Evolutionary conservation across 2,797 vertebrate genomes (phyloP), one percentile per base, ranked within the genome.

Genomic region (Craterocephalus amniculus): DNA sequence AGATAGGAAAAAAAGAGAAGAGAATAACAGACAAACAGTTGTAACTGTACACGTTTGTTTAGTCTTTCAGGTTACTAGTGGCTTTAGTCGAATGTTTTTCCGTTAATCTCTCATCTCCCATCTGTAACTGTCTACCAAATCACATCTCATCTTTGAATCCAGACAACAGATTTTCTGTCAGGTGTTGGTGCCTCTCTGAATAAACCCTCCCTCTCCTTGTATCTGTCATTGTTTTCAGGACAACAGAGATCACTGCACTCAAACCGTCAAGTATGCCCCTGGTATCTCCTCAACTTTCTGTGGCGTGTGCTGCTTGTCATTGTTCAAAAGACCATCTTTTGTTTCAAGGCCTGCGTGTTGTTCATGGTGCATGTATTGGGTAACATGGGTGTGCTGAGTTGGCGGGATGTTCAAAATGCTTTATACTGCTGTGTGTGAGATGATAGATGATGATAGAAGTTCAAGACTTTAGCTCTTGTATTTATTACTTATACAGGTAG

Each of bases 371-470:
- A 40, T 79, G 74, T 81, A 74, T 87, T 68, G 59, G 57, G 54
- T 87, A 61, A 78, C 72, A 32, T 27, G 11, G 14, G 14, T 11
- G 24, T 4, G 45, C 1, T 31, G 6, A 22, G 26, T 4, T 16
- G 74, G 77, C 63, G 78, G 85, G 78, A 85, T 7, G 68, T 87
- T 87, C 16, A 57, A 87, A 85, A 69, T 22, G 5, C 62, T 49
- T 49, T 20, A 2, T 16, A 0, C 7, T n/a, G 10, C 48, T 13
- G 12, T 58, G 16, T 43, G 12, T 36, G 22, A 52, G 45, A 7
- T 24, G 7, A 6, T 36, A 27, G 27, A 38, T n/a, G n/a, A n/a
- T n/a, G n/a, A n/a, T n/a, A n/a, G n/a, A n/a, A n/a, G n/a, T n/a
- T n/a, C n/a, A n/a, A n/a, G n/a, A n/a, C n/a, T n/a, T n/a, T n/a